These are phyloP conservation scores for Poeciliopsis presidionis DNA, from an alignment of 2,797 vertebrate genomes.

Conservation along the genomic window DNA sequence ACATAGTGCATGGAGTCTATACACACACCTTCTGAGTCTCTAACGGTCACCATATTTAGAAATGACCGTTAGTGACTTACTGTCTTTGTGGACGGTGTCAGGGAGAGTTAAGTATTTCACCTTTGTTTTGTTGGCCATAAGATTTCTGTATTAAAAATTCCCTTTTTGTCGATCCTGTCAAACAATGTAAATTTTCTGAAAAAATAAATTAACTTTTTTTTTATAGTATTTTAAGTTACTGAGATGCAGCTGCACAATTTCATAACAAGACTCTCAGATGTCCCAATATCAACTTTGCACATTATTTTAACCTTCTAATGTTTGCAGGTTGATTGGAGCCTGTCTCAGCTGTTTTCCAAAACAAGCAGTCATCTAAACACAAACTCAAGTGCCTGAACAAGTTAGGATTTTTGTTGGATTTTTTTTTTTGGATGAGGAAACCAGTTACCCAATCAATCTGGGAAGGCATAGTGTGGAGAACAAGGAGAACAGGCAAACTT, in stretches of 20 bases:
- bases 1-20: not conserved
- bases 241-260: not conserved
- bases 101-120: not conserved
- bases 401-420: not conserved
- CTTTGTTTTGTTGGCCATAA: not conserved
- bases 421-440: not conserved
- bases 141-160: not conserved
- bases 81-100: not conserved
- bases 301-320: not conserved
- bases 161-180: not conserved
- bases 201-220: not conserved
- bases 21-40: not conserved
- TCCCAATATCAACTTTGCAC: not conserved
- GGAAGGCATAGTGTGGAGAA: not conserved
- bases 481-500: not conserved
- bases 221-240: not conserved
- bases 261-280: not conserved
- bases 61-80: not conserved
- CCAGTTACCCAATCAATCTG: not conserved
- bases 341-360: slow-evolving; percentile 3
- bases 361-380: not conserved
- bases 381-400: not conserved
- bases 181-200: not conserved
- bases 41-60: not conserved
- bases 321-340: slow-evolving; percentile 1